These are phyloP conservation scores for Thermophis baileyi DNA, from an alignment of 2,113 vertebrate genomes.

Conservation along the genomic window DNA sequence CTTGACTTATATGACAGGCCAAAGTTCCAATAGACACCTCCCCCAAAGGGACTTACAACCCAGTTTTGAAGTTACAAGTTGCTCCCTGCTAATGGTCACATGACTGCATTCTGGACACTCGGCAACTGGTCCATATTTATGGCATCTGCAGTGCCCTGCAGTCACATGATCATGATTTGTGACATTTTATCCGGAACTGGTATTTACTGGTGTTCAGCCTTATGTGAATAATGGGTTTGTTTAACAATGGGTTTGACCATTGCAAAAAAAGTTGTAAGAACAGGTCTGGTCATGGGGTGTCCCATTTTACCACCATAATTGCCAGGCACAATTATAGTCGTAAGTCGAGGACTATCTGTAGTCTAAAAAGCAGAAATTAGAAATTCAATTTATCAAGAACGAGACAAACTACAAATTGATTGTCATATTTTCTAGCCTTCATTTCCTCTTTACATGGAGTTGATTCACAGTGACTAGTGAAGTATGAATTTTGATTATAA, in stretches of 20 bases:
- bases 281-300: neutral
- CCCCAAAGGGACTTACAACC: neutral
- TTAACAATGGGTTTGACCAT: neutral
- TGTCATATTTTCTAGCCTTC: neutral
- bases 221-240: no score
- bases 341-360: neutral
- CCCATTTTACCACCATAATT: neutral
- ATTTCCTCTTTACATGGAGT: neutral
- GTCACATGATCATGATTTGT: neutral
- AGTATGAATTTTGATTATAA: neutral
- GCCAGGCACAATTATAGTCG: neutral
- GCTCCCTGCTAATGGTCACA: neutral
- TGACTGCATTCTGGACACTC: neutral
- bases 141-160: neutral
- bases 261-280: neutral
- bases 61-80: neutral
- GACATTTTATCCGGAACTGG: neutral
- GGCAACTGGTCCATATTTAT: neutral
- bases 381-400: neutral
- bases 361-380: neutral
- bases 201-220: no score
- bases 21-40: neutral
- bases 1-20: neutral
- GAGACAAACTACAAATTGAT: neutral
- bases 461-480: neutral